These are phyloP conservation scores for Meiosimyza decipiens DNA, from an alignment of 2,888 invertebrate genomes.

Conservation along the genomic window DNA sequence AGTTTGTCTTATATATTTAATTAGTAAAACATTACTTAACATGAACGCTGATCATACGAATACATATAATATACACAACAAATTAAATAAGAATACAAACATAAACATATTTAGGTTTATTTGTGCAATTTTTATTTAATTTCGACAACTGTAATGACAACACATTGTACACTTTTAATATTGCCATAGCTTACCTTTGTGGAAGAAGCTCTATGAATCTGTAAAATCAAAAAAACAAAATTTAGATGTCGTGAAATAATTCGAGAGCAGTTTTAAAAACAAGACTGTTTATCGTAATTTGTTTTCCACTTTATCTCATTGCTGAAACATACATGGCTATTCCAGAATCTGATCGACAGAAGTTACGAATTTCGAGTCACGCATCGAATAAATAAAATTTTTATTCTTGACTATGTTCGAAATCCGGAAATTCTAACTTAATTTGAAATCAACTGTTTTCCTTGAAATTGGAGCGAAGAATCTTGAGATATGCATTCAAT, in stretches of 20 bases:
- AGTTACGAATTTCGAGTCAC: neutral
- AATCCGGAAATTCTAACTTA: too few species aligned
- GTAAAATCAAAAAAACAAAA: constrained; percentile 46
- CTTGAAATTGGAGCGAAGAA: too few species aligned
- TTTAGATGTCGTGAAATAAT: neutral
- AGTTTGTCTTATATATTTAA: too few species aligned
- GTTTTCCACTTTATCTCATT: too few species aligned
- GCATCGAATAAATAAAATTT: too few species aligned
- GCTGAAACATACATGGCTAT: too few species aligned
- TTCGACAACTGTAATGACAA: neutral
- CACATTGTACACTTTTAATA: too few species aligned
- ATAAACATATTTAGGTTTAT: constrained; percentile 17
- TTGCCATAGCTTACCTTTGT: constrained; percentile 57
- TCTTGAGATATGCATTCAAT: too few species aligned
- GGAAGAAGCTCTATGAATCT: constrained; percentile 59
- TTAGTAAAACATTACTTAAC: too few species aligned
- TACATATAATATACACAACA: neutral
- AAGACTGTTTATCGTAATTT: neutral
- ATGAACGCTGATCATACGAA: too few species aligned
- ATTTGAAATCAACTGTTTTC: too few species aligned
- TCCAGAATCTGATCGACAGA: constrained; percentile 21
- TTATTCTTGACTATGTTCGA: too few species aligned
- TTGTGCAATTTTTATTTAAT: neutral
- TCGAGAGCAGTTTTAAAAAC: neutral
- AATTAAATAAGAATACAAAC: neutral